Evolutionary conservation across 1,140 invertebrate genomes (phyloP).

Genomic region (Dendroctonus valens): DNA sequence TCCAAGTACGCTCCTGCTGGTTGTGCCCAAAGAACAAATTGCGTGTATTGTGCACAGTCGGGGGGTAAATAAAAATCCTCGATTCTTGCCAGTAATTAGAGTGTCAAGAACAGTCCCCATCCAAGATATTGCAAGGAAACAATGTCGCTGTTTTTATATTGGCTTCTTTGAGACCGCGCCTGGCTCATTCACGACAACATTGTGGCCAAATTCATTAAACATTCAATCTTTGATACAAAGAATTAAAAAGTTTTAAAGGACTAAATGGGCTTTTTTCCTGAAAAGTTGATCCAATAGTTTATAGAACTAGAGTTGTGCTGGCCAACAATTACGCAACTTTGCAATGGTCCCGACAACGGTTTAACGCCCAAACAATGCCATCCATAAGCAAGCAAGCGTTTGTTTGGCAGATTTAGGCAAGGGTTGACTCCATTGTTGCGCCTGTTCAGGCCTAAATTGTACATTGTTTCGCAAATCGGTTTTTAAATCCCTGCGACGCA

Average conservation of each 20-base stretch:
- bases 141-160: conserved; percentile 30
- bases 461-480: conserved; percentile 22
- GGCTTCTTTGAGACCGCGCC: conserved; percentile 6
- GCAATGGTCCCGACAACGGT: conserved; percentile 15
- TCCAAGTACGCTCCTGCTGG: conserved; percentile 3
- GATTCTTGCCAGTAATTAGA: conserved; percentile 41
- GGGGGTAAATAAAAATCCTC: conserved; percentile 48
- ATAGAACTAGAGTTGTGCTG: not conserved
- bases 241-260: too few relatives aligned
- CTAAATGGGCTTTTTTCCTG: too few relatives aligned
- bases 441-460: conserved; percentile 17
- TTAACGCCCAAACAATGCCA: conserved; percentile 14
- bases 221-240: too few relatives aligned
- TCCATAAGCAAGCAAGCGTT: conserved; percentile 16
- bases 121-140: conserved; percentile 25
- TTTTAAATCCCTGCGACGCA: conserved; percentile 21
- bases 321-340: not conserved
- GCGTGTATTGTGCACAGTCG: conserved; percentile 47
- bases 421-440: conserved; percentile 21
- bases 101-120: conserved; percentile 44
- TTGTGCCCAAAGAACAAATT: conserved; percentile 41
- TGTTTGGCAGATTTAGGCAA: conserved; percentile 26
- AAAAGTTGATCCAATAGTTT: too few relatives aligned
- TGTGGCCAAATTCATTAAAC: too few relatives aligned
- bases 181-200: too few relatives aligned